These are phyloP conservation scores for Sphinx pinastri DNA, from an alignment of 2,888 invertebrate species.

Conservation along the genomic window DNA sequence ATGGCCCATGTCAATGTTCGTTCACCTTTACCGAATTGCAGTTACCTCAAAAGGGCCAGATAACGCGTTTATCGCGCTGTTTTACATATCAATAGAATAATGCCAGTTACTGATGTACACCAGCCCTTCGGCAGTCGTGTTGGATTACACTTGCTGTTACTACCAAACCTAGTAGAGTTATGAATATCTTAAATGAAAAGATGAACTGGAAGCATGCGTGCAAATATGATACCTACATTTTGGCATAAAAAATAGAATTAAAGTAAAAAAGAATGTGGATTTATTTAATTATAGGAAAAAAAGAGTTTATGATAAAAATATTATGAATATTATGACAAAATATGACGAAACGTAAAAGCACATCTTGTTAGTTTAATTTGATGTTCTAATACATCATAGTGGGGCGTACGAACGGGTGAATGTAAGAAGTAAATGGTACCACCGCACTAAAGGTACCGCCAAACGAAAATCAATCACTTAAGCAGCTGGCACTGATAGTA, in stretches of 20 bases:
- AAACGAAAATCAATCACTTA: conserved; percentile 79
- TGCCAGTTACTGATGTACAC: background rate
- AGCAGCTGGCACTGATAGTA: conserved; percentile 81
- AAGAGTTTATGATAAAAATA: background rate
- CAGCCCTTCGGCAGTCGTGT: conserved; percentile 4
- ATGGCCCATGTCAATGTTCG: background rate
- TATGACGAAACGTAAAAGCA: conserved; percentile 14
- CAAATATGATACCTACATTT: too few relatives aligned
- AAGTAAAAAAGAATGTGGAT: too few relatives aligned
- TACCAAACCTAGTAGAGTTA: background rate
- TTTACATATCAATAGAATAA: conserved; percentile 8
- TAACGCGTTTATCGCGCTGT: background rate
- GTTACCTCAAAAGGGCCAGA: background rate
- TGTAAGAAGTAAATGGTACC: conserved; percentile 70
- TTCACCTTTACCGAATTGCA: background rate
- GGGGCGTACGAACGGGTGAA: conserved; percentile 23
- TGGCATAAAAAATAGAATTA: too few relatives aligned
- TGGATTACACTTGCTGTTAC: background rate
- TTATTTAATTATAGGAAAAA: too few relatives aligned
- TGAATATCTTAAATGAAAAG: background rate
- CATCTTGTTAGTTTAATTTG: conserved; percentile 22
- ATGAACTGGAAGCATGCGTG: too few relatives aligned
- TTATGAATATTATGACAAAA: conserved; percentile 12
- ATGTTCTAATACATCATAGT: conserved; percentile 11
- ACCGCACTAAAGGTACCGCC: conserved; percentile 64